Evolutionary conservation across 2,797 vertebrate genomes (phyloP).

Genomic region (Anas bahamensis): DNA sequence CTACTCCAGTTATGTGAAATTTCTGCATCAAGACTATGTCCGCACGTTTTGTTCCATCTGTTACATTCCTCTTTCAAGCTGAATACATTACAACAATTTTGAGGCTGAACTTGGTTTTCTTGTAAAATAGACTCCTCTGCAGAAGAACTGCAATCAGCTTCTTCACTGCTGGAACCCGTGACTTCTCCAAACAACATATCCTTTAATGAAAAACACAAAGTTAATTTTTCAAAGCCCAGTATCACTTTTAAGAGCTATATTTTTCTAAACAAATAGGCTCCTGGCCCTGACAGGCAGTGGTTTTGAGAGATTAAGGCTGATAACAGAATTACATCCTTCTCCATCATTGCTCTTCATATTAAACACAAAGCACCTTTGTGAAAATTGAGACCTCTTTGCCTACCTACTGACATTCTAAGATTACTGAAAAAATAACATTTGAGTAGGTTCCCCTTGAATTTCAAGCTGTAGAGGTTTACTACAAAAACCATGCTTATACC

Average conservation of each 20-base stretch:
- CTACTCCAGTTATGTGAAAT: background rate
- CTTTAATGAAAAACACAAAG: slow-evolving; percentile 73
- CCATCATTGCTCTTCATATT: background rate
- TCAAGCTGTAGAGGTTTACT: background rate
- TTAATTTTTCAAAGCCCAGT: background rate
- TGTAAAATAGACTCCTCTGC: slow-evolving; percentile 4
- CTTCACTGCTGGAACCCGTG: slow-evolving; percentile 73
- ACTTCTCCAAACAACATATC: slow-evolving; percentile 70
- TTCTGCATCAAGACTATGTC: background rate
- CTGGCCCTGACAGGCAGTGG: background rate
- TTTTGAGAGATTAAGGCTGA: background rate
- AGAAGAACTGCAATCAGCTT: slow-evolving; percentile 1
- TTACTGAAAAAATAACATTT: background rate
- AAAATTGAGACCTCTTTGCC: background rate
- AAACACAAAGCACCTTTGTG: background rate
- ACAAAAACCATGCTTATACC: background rate
- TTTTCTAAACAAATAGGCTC: background rate
- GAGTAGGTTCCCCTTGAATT: background rate
- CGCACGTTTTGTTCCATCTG: background rate
- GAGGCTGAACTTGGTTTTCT: background rate
- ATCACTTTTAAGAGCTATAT: background rate
- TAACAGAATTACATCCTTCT: background rate
- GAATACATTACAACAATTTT: background rate
- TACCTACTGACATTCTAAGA: background rate
- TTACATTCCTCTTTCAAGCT: background rate